Conservation (phyloP, 2,888 invertebrate genomes). For the Doris montereyensis region DNA sequence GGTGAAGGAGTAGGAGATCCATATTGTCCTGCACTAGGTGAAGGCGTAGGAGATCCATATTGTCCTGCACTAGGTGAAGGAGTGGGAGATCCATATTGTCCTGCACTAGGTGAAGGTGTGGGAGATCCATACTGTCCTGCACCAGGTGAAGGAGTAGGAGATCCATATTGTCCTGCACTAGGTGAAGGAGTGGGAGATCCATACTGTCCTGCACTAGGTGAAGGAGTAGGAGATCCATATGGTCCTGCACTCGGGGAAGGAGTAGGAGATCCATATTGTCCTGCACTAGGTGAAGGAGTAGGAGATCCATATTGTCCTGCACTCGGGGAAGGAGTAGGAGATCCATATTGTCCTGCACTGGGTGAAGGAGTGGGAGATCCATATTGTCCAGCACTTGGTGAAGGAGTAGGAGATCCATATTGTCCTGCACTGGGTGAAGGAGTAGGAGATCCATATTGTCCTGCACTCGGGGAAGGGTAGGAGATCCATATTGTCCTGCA, state of each 20-base stretch:
- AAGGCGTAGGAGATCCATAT: constrained; percentile 25
- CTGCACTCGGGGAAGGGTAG: background rate
- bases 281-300: constrained; percentile 29
- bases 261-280: constrained; percentile 23
- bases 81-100: background rate
- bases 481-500: background rate
- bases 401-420: constrained; percentile 17
- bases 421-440: constrained; percentile 25
- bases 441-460: constrained; percentile 23
- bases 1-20: background rate
- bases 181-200: background rate
- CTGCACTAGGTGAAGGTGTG: background rate
- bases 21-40: constrained; percentile 8
- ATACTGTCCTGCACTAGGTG: background rate
- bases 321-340: background rate
- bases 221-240: background rate
- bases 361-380: background rate
- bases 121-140: constrained; percentile 20
- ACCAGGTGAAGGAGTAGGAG: constrained; percentile 31
- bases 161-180: background rate
- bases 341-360: background rate
- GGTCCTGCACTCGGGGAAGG: background rate
- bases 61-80: background rate
- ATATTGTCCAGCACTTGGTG: background rate
- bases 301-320: constrained; percentile 7